A percentile compares a stretch with the other conserved stretches of the same genome.
These are phyloP conservation scores for Orthosia cruda DNA, from an alignment of 2,888 invertebrate species.

Conservation along the genomic window DNA sequence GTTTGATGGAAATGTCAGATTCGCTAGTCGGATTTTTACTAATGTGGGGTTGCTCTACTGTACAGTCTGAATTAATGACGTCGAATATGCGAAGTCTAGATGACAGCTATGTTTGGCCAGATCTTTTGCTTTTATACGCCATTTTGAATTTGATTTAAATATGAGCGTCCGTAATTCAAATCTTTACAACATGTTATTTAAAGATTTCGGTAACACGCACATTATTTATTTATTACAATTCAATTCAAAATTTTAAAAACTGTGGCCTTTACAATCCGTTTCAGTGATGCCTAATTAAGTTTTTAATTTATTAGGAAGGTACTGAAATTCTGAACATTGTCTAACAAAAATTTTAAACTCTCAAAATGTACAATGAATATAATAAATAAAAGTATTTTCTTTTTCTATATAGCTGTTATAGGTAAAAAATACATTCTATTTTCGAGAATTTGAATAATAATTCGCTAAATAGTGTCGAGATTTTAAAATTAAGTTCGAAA, in stretches of 20 bases:
- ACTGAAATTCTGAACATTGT: background rate
- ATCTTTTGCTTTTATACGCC: background rate
- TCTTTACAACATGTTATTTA: background rate
- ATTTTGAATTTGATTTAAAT: slow-evolving; percentile 6
- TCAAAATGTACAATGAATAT: background rate
- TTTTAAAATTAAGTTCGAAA: too few relatives aligned
- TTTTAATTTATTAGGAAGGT: background rate
- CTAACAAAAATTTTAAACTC: background rate
- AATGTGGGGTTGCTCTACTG: slow-evolving; percentile 3
- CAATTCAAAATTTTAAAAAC: background rate
- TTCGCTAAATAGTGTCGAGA: too few relatives aligned
- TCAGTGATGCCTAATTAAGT: background rate
- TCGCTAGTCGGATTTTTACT: slow-evolving; percentile 1
- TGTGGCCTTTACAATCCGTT: background rate
- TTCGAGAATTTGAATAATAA: too few relatives aligned
- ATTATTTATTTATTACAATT: background rate
- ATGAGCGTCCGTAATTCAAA: background rate
- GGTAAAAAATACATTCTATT: too few relatives aligned
- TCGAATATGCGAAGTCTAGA: background rate
- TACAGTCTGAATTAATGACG: background rate
- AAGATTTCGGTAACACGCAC: background rate
- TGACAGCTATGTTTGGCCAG: background rate
- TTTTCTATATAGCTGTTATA: too few relatives aligned
- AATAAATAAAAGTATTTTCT: too few relatives aligned
- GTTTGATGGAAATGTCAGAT: slow-evolving; percentile 18